Base-by-base conservation (phyloP, 2,888 invertebrate genomes). In the Norana najaformis region DNA sequence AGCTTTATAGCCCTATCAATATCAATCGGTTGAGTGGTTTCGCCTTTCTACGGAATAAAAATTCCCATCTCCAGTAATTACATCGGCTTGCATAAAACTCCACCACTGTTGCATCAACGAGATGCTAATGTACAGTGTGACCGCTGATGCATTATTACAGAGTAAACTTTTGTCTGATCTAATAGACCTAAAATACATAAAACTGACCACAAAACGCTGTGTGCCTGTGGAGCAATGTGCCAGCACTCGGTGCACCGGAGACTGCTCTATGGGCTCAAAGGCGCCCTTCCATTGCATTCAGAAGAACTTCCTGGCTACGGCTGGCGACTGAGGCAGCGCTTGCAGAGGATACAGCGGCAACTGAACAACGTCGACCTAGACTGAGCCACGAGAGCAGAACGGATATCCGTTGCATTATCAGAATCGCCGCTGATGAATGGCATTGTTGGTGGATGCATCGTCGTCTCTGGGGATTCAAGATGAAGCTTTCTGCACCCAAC, bases 351-450 rank as follows among this genome's bases (percentile, higher is more conserved):
- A 69, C 69, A 69, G 11, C 30, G 47, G 23, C 69, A 53, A 53
- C 30, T 53, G 53, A 30, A 53, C 2, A 30, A 23, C 0, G 53
- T 11, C 23, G 69, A 69, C 69, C 30, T 69, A 69, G n/a, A 69
- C 69, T 69, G 69, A 30, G n/a, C 23, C 13, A 4, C 69, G n/a
- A 30, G 16, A n/a, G 8, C 30, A 16, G n/a, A 69, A 13, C 53
- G 69, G 69, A 69, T n/a, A 69, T 69, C 69, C 69, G 69, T n/a
- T n/a, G 69, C 69, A 69, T 69, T n/a, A 69, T 69, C 69, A 69
- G 69, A 69, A 69, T 30, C n/a, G 69, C 4, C 30, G 69, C 69
- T 69, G 69, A 69, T n/a, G 69, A 69, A 69, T n/a, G 69, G n/a
- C 69, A 69, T 69, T 69, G 69, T 69, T 69, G 69, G 30, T n/a